These are phyloP conservation scores for Phyllotis vaccarum DNA, from an alignment of 2,797 vertebrate genomes.

Conservation along the genomic window DNA sequence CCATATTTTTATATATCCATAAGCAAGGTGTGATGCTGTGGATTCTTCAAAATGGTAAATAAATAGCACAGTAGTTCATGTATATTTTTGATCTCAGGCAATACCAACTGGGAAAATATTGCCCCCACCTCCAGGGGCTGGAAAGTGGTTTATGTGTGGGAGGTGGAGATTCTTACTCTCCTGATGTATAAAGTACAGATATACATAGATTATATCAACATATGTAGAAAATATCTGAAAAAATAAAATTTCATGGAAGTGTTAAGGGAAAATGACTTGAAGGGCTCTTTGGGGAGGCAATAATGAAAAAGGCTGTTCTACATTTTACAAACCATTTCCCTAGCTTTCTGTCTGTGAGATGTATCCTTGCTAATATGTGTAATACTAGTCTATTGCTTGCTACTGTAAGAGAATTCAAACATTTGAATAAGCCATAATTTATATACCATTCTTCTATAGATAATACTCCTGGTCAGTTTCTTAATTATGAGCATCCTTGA, in stretches of 20 bases:
- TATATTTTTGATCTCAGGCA: not conserved
- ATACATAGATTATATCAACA: not conserved
- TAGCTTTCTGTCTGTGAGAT: not conserved
- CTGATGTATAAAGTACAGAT: not conserved
- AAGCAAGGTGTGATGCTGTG: not conserved
- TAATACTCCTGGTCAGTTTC: not conserved
- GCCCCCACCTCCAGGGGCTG: not conserved
- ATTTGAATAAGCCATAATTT: not conserved
- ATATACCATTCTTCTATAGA: not conserved
- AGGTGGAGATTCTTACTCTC: not conserved
- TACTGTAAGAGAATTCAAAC: not conserved
- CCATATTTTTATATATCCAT: not conserved
- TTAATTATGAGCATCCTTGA: not conserved
- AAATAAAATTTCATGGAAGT: conserved; percentile 16
- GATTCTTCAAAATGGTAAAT: not conserved
- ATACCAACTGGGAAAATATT: not conserved
- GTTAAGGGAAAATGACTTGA: conserved; percentile 39
- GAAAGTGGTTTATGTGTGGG: not conserved
- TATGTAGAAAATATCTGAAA: not conserved
- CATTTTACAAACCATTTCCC: not conserved
- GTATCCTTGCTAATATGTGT: not conserved
- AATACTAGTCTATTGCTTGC: not conserved
- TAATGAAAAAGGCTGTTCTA: not conserved
- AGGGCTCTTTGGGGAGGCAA: not conserved
- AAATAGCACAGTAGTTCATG: not conserved